A percentile compares a stretch with the other conserved stretches of the same genome.
phyloP scores from a whole-genome alignment of 2,888 invertebrate species.

The Polietes domitor region DNA sequence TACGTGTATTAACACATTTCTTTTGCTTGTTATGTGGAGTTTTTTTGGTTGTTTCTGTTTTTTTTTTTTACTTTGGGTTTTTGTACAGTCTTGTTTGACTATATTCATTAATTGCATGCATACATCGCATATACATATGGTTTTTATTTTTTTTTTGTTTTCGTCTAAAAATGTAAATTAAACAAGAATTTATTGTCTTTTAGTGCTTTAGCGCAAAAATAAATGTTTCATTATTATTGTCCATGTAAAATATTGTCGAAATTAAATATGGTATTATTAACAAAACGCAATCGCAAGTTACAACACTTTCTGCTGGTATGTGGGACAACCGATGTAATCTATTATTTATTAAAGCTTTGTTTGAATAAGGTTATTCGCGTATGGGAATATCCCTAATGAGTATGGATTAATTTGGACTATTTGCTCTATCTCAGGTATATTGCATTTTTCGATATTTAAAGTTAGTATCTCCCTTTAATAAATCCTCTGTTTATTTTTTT shows the following conservation, averaged over 20 bases:
- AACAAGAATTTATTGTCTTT: constrained; percentile 38
- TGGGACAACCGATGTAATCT: no score
- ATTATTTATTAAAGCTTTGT: no score
- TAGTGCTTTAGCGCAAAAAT: constrained; percentile 19
- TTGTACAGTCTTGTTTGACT: constrained; percentile 5
- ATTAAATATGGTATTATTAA: constrained; percentile 15
- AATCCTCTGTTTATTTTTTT: no score
- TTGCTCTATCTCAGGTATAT: no score
- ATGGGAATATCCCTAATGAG: no score
- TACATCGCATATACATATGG: constrained; percentile 3
- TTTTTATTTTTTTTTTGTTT: neutral
- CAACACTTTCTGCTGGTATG: no score
- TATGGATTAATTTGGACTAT: no score
- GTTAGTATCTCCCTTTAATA: no score
- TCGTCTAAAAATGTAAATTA: neutral
- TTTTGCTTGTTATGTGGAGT: constrained; percentile 3
- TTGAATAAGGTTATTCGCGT: no score
- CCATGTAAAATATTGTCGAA: constrained; percentile 28
- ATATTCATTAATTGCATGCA: neutral
- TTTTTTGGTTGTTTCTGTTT: neutral
- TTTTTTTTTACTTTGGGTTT: neutral
- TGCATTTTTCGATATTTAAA: no score
- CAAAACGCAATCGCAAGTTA: constrained; percentile 4
- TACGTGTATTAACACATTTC: constrained; percentile 1
- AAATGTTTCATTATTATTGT: constrained; percentile 34